These are phyloP conservation scores for Rhinatrema bivittatum DNA, from an alignment of 2,797 vertebrate species.

Conservation along the genomic window DNA sequence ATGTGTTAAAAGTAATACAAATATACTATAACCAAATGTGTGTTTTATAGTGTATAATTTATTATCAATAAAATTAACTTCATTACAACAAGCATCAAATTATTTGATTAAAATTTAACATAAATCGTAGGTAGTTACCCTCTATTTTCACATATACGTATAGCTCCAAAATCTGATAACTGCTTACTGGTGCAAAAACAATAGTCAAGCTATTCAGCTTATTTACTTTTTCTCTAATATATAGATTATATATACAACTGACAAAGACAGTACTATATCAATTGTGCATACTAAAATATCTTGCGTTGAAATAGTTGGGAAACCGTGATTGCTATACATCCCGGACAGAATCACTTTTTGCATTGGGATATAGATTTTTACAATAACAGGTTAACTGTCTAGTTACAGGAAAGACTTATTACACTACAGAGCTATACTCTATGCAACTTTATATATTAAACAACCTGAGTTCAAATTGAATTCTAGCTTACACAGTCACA, in stretches of 20 bases:
- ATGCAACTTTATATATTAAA: slow-evolving; percentile 62
- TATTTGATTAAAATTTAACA: slow-evolving; percentile 49
- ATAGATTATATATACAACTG: slow-evolving; percentile 51
- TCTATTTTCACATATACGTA: slow-evolving; percentile 51
- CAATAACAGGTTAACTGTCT: slow-evolving; percentile 55
- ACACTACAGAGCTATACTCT: slow-evolving; percentile 69
- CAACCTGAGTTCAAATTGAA: slow-evolving; percentile 73
- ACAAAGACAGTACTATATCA: slow-evolving; percentile 31
- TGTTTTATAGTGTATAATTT: slow-evolving; percentile 64
- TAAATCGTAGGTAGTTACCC: slow-evolving; percentile 71
- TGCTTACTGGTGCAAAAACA: slow-evolving; percentile 57
- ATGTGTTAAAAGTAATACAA: slow-evolving; percentile 46
- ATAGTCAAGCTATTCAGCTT: slow-evolving; percentile 46
- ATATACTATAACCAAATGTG: slow-evolving; percentile 57
- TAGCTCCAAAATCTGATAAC: slow-evolving; percentile 54
- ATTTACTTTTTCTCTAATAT: slow-evolving; percentile 37
- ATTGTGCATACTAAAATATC: slow-evolving; percentile 42
- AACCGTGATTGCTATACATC: slow-evolving; percentile 31
- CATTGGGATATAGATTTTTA: slow-evolving; percentile 25
- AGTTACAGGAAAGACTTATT: slow-evolving; percentile 49
- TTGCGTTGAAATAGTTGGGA: slow-evolving; percentile 30
- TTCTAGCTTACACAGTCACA: slow-evolving; percentile 77
- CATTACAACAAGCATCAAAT: slow-evolving; percentile 60
- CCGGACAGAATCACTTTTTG: slow-evolving; percentile 1
- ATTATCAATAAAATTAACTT: slow-evolving; percentile 71